A percentile compares a stretch with the other conserved stretches of the same genome.
Evolutionary conservation across 2,113 vertebrate genomes (phyloP).

Genomic region (Penelope pileata): DNA sequence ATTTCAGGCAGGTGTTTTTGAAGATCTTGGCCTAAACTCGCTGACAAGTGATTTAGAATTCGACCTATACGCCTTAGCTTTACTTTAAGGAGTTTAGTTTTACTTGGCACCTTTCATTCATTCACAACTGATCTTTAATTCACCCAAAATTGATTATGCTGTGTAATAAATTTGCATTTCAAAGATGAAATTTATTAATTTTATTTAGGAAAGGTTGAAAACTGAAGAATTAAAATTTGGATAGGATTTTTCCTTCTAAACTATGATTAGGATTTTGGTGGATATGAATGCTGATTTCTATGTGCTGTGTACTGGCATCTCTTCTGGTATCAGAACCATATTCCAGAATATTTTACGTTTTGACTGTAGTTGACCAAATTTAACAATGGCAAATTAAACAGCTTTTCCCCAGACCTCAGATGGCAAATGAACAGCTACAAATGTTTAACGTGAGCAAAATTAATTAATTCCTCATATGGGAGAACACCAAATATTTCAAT

Average conservation of each 20-base stretch:
- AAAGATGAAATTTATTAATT: not conserved
- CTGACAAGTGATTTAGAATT: not conserved
- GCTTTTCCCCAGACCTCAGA: constrained; percentile 59
- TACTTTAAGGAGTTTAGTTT: not conserved
- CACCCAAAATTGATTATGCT: not conserved
- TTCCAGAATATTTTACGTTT: not conserved
- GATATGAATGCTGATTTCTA: not conserved
- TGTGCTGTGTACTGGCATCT: not conserved
- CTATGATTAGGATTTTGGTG: not conserved
- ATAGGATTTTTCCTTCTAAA: not conserved
- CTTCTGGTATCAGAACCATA: not conserved
- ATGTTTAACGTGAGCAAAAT: not conserved
- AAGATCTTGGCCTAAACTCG: not conserved
- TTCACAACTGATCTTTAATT: not conserved
- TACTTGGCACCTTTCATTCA: not conserved
- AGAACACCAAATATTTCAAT: not conserved
- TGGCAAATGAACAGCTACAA: constrained; percentile 15
- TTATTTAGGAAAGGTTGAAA: constrained; percentile 8
- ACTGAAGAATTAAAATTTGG: not conserved
- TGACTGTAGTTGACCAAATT: not conserved
- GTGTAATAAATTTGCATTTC: not conserved
- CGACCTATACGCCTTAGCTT: not conserved
- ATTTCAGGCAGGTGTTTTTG: not conserved
- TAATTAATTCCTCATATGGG: not conserved
- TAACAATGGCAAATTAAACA: constrained; percentile 33